Conservation (phyloP, 2,113 vertebrate genomes). For the Marcusenius ussheri region DNA sequence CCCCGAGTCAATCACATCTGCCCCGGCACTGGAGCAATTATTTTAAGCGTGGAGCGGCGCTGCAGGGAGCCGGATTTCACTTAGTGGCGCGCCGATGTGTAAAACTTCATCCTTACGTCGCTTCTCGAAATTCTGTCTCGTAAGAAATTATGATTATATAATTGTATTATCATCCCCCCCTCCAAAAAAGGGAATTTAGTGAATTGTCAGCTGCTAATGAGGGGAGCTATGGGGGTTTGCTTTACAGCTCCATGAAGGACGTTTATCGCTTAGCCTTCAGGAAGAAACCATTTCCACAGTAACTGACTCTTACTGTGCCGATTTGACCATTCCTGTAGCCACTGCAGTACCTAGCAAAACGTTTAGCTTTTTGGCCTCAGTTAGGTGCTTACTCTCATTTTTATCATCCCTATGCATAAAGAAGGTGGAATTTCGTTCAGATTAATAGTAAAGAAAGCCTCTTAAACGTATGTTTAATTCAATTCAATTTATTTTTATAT, state of each 20-base stretch:
- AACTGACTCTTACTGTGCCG: not conserved
- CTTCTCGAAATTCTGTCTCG: not conserved
- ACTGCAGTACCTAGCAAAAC: not conserved
- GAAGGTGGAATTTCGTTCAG: not conserved
- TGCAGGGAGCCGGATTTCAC: not conserved
- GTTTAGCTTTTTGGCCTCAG: not conserved
- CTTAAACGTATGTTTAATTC: not conserved
- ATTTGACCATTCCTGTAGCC: not conserved
- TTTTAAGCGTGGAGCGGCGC: not conserved
- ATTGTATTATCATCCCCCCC: not conserved
- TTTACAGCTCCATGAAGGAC: not conserved
- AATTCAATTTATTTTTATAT: not conserved
- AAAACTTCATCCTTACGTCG: not conserved
- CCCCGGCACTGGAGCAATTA: not conserved
- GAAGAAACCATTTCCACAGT: not conserved
- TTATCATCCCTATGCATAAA: not conserved
- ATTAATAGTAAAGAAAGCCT: not conserved
- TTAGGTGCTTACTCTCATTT: not conserved
- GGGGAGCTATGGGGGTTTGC: not conserved
- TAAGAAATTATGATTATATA: not conserved
- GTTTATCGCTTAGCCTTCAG: not conserved
- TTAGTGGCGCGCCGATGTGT: not conserved
- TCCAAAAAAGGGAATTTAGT: not conserved
- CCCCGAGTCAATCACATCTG: not conserved
- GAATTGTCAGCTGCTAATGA: not conserved